Evolutionary conservation across 2,797 vertebrate species (phyloP).

Genomic region (Lepus townsendii): DNA sequence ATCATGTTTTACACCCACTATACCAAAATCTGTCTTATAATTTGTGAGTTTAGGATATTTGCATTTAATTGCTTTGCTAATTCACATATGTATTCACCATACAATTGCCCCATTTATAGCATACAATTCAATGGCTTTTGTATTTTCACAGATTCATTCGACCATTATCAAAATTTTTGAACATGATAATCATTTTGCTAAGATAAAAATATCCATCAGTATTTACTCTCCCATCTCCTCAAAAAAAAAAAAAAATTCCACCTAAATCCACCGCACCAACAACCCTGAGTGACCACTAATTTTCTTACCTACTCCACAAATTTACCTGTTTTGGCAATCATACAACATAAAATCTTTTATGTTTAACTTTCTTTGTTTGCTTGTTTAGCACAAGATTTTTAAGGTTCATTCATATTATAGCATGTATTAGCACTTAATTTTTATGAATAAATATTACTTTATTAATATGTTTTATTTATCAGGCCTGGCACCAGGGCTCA

Average conservation of each 20-base stretch:
- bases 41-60: conserved; percentile 38
- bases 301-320: background rate
- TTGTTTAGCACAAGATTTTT: conserved; percentile 43
- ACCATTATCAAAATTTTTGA: conserved; percentile 27
- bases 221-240: background rate
- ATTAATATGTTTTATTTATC: background rate
- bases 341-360: conserved; percentile 14
- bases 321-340: conserved; percentile 31
- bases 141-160: conserved; percentile 28
- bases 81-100: background rate
- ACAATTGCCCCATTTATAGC: conserved; percentile 32
- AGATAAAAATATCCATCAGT: conserved; percentile 28
- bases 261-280: no score
- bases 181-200: conserved; percentile 43
- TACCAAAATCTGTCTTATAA: conserved; percentile 45
- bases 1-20: conserved; percentile 46
- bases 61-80: conserved; percentile 43
- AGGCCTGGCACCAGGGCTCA: no score
- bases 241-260: background rate
- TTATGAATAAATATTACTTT: conserved; percentile 58
- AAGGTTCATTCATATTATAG: conserved; percentile 26
- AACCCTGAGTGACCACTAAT: background rate
- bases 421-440: conserved; percentile 4
- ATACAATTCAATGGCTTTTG: conserved; percentile 38
- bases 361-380: conserved; percentile 32